Base-by-base conservation (phyloP, 2,797 vertebrate species). In the Muscicapa striata region DNA sequence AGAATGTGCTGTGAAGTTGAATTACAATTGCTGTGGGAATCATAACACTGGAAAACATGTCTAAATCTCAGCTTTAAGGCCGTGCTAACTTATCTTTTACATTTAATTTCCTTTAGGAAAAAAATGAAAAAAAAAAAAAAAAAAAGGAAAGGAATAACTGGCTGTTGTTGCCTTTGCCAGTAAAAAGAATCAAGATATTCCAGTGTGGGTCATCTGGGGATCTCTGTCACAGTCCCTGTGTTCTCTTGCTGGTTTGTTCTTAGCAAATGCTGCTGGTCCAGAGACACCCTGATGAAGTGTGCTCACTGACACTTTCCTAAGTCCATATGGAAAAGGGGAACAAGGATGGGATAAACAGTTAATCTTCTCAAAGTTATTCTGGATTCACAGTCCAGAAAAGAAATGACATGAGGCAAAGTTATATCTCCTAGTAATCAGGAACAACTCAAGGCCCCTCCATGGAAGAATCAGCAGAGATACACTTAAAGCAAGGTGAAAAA, bases 21-120 rank as follows among this genome's bases (percentile, higher is more conserved):
- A 91, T 95, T 95, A 95, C 72, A 93, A 54, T 83, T 87, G 88
- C 89, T 96, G 49, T 84, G 95, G 91, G 94, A 97, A 96, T 89
- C 89, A 19, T 90, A 96, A 93, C 77, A 84, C 72, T 89, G 85
- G 78, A 87, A 96, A 94, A 77, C 78, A 79, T 51, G 54, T 87
- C 90, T 95, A 91, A 96, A 94, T 68, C 68, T 92, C 85, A 83
- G 64, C 67, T 93, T 68, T 91, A 94, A 91, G 86, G 75, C 30
- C 0, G 0, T 62, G 74, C 86, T 95, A 96, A 95, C 43, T 13
- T 91, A 89, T 91, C 74, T 93, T 93, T 93, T 90, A 94, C 64
- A 90, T 95, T 96, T 94, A 73, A 95, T 94, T 94, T 96, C 90
- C 83, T 79, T 79, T 51, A 70, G 70, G 9, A 55, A 36, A 46